Base-by-base conservation (phyloP, 2,113 vertebrate genomes). In the Butorides virescens region DNA sequence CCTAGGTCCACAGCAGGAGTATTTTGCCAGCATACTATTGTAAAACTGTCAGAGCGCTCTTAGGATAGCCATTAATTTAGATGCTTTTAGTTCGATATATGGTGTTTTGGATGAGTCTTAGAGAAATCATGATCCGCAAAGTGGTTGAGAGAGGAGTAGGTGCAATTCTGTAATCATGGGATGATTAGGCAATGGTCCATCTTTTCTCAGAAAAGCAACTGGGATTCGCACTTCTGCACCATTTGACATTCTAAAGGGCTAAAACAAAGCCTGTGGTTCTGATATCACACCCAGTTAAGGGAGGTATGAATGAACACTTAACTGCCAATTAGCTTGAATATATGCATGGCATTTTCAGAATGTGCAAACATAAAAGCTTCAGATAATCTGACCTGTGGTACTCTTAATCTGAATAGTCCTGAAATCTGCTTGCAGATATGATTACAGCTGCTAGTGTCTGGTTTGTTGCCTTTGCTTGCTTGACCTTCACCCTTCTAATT, bases 401-500 rank as follows among this genome's bases (percentile, higher is more conserved):
- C 27, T 89, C 42, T 56, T 75, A 90, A 95, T 92, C 76, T 91
- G 66, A 91, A 76, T 76, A 86, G 66, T 91, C 53, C 70, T 76
- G 37, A 95, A 95, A 81, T 72, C 89, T 92, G 77, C 58, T 96
- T 1, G 3, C 73, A 93, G 76, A 68, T 93, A 79, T 14, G n/a
- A 58, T 91, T 92, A 93, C 80, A 89, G 77, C 79, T 88, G 34
- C 86, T 85, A 71, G 63, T 89, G 65, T 87, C 92, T 93, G 77
- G 80, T 95, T 93, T 93, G 89, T 91, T 95, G 86, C 70, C 86
- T 93, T 94, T 86, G 76, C 92, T 92, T 95, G 61, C 92, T 90
- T 97, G 97, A 96, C 95, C 89, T 95, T 94, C 89, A 95, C 86
- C 77, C 84, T 91, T 95, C 91, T 97, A 95, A 97, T 93, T 96